Conservation (phyloP, 2,888 invertebrate genomes). For the Glyphotaelius pellucidus region DNA sequence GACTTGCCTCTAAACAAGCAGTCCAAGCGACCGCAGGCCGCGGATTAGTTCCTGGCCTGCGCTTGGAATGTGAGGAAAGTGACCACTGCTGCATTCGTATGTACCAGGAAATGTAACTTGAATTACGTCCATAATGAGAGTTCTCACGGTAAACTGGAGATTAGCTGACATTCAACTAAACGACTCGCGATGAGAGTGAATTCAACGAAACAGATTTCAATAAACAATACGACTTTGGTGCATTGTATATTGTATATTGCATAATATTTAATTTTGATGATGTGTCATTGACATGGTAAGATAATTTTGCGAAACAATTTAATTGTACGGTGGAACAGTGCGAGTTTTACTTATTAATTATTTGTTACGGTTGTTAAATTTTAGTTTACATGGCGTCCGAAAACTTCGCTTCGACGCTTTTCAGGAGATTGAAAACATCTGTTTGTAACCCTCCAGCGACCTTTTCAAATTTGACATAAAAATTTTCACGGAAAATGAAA, state of each 20-base stretch:
- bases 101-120: conserved; percentile 26
- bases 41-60: neutral
- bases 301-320: neutral
- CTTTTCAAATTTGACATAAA: too few species aligned
- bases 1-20: conserved; percentile 7
- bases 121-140: conserved; percentile 5
- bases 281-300: neutral
- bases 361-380: too few species aligned
- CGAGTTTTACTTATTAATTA: neutral
- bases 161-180: neutral
- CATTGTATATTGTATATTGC: neutral
- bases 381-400: too few species aligned
- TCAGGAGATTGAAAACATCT: too few species aligned
- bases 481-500: too few species aligned
- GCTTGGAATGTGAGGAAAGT: conserved; percentile 33
- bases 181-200: neutral
- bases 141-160: neutral
- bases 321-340: neutral
- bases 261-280: neutral
- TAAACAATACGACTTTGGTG: neutral
- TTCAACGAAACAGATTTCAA: neutral
- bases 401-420: too few species aligned
- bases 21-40: conserved; percentile 5
- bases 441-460: too few species aligned
- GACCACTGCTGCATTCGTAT: neutral